Evolutionary conservation across 2,113 vertebrate species (phyloP).

Genomic region (Thalassarche chlororhynchos): DNA sequence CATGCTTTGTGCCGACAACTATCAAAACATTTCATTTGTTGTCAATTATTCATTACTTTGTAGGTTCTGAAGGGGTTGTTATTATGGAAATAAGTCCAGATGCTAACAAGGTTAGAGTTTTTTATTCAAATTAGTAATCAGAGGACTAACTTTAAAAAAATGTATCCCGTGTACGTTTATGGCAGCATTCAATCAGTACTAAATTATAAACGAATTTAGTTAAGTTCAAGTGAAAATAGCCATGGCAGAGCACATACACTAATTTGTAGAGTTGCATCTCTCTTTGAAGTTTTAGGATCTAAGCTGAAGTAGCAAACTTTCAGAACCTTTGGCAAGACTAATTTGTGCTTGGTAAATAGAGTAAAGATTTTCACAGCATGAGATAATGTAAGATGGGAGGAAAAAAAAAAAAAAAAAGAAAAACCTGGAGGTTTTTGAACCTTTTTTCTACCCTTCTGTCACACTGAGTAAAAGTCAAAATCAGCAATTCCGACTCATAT

Average conservation of each 20-base stretch:
- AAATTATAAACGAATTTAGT: slow-evolving; percentile 81
- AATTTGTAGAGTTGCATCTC: slow-evolving; percentile 55
- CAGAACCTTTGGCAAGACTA: slow-evolving; percentile 72
- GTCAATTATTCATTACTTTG: slow-evolving; percentile 99
- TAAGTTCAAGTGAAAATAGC: slow-evolving; percentile 70
- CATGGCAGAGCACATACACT: slow-evolving; percentile 5
- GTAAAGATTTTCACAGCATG: slow-evolving; percentile 73
- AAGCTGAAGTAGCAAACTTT: slow-evolving; percentile 65
- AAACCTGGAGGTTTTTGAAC: slow-evolving; percentile 31
- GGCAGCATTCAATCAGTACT: slow-evolving; percentile 76
- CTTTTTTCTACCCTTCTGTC: slow-evolving; percentile 37
- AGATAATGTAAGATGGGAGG: slow-evolving; percentile 18
- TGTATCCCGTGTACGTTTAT: slow-evolving; percentile 75
- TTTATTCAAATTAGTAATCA: slow-evolving; percentile 90
- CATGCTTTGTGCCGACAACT: slow-evolving; percentile 91
- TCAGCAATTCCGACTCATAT: slow-evolving; percentile 57
- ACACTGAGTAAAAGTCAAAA: slow-evolving; percentile 60
- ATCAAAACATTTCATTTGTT: slow-evolving; percentile 99
- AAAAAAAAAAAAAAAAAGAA: neutral
- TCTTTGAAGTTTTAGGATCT: slow-evolving; percentile 69
- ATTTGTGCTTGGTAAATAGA: slow-evolving; percentile 76
- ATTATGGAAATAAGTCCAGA: slow-evolving; percentile 98
- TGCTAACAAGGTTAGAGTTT: slow-evolving; percentile 97
- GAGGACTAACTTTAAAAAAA: slow-evolving; percentile 84
- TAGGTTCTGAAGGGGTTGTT: slow-evolving; percentile 97